A percentile compares a stretch with the other conserved stretches of the same genome.
Evolutionary conservation across 64 coral and sea anemone genomes (phyloP).

Genomic region (Stichodactyla mertensii): DNA sequence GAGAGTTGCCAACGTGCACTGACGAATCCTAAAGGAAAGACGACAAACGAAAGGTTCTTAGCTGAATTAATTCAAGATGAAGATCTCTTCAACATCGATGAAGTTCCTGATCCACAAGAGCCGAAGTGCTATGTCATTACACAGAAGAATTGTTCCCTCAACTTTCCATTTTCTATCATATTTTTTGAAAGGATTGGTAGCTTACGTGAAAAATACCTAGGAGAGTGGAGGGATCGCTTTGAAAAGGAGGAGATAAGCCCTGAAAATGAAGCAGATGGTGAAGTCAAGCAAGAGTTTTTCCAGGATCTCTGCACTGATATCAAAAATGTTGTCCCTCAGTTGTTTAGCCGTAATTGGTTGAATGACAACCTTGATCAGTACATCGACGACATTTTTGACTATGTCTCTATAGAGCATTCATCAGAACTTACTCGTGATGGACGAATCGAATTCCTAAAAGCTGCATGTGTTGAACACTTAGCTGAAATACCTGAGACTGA

Average conservation of each 20-base stretch:
- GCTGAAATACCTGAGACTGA: not conserved
- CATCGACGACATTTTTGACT: slow-evolving; percentile 7
- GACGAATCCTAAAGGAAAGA: not conserved
- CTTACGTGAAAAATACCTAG: not conserved
- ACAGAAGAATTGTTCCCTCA: not conserved
- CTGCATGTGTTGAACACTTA: not conserved
- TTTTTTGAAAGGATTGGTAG: not conserved
- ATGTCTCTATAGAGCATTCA: not conserved
- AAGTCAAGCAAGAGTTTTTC: not conserved
- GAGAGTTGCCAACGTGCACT: slow-evolving; percentile 16
- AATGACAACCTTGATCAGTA: not conserved
- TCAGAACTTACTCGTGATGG: not conserved
- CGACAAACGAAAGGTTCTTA: not conserved
- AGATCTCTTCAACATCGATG: slow-evolving; percentile 53
- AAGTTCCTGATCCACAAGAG: slow-evolving; percentile 57
- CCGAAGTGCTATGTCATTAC: slow-evolving; percentile 27
- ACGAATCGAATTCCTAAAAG: not conserved
- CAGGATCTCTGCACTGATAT: slow-evolving; percentile 7
- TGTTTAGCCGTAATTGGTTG: not conserved
- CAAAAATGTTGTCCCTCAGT: not conserved
- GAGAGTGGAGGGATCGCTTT: not conserved
- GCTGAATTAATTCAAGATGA: slow-evolving; percentile 1
- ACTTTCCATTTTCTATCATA: slow-evolving; percentile 7
- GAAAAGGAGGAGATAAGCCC: not conserved
- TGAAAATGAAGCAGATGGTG: not conserved